Base-by-base conservation (phyloP, 2,797 vertebrate genomes). In the Nyctibius grandis region DNA sequence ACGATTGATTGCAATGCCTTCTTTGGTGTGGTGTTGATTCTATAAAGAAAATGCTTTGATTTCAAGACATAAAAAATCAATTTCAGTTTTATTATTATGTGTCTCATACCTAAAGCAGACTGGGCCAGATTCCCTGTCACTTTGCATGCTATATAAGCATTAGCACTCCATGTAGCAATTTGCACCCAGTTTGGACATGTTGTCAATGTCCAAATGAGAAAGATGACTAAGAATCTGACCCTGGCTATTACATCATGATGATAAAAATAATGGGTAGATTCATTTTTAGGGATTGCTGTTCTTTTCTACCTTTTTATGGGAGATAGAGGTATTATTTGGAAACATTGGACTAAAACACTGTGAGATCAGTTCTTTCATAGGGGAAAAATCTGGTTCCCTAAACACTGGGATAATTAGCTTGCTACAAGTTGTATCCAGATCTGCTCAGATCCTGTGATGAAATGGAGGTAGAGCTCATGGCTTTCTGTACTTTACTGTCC, bases 81-180 rank as follows among this genome's bases (percentile, higher is more conserved):
- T 68, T 78, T 65, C 42, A 65, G 33, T 83, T 94, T 96, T 86
- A 89, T 92, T 92, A 90, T 78, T 77, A 38, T 80, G 20, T 64
- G 40, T 76, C 68, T 83, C 63, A 61, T 61, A 67, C 53, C 19
- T 88, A 57, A 94, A 94, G 67, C 44, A 56, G 36, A 64, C 72
- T 56, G 12, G 31, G 25, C 4, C 57, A 67, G 25, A 54, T 70
- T 86, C 31, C 28, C 50, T 86, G 15, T 54, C 59, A 29, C 12
- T 10, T 79, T 50, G 33, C 11, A 40, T 5, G 8, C 16, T 48
- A 5, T 29, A 44, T 60, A 56, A 59, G 15, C 34, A 48, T 31
- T 42, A 82, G 11, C 5, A 31, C 4, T 57, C 36, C 0, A 1
- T 54, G 63, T 36, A 86, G 12, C 25, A 73, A 69, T 78, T 84